Evolutionary conservation across 2,113 vertebrate genomes (phyloP), one percentile per base, ranked within the genome.

Genomic region (Rallus limicola): DNA sequence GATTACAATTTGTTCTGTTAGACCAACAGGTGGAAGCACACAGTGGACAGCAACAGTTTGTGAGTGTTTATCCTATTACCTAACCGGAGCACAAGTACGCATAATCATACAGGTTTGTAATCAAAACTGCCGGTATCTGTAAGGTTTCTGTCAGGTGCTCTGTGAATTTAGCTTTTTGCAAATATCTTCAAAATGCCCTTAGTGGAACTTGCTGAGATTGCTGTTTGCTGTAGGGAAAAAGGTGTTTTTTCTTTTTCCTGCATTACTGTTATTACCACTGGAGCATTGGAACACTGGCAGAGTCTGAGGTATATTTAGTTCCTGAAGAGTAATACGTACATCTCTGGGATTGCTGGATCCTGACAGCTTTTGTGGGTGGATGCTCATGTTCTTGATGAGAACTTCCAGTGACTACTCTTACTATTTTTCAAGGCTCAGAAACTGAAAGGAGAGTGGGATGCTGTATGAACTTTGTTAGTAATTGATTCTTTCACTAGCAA

Each of bases 21-120:
- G 99, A 80, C 99, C 99, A 69, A 96, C 99, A 82, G 99, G 99
- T 93, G 99, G 99, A 65, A 97, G 95, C 86, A 87, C 96, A 12
- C 98, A 97, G 42, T 99, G 99, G 99, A 99, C 99, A 33, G 98
- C 98, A 58, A 99, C 99, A 63, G 99, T 98, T 18, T 99, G 99
- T 88, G 99, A 99, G 59, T 97, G 96, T 68, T 97, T 99, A 78
- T 98, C 98, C 28, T 79, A 94, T 92, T 98, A 98, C 86, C 96
- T 99, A 44, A 98, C 94, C 0, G 98, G 98, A 84, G 97, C 98
- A 38, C 85, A 96, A 31, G 99, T 98, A 16, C 93, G 97, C 59
- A 93, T 99, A 63, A 96, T 98, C 31, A 81, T 99, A 82, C 98
- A 99, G 98, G 99, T 99, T n/a, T 92, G 97, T 92, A 81, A 18